These are phyloP conservation scores for Hystrix cristata DNA, from an alignment of 2,113 vertebrate genomes.

Conservation along the genomic window DNA sequence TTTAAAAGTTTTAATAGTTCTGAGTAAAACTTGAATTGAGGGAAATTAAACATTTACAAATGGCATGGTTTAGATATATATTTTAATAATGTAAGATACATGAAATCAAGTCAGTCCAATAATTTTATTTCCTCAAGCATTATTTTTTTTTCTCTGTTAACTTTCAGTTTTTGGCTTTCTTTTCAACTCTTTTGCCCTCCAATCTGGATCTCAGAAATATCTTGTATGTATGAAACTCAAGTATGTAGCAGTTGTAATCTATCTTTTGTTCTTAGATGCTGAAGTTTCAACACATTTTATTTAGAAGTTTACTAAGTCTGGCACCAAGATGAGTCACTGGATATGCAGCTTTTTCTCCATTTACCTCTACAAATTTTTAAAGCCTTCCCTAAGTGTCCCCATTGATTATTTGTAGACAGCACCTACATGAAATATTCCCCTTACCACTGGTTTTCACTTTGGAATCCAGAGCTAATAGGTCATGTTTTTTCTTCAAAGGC, in stretches of 20 bases:
- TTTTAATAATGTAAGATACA: background rate
- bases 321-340: background rate
- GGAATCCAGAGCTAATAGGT: background rate
- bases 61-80: background rate
- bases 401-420: background rate
- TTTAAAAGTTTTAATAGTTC: conserved; percentile 43
- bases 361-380: conserved; percentile 10
- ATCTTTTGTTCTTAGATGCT: background rate
- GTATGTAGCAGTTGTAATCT: background rate
- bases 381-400: background rate
- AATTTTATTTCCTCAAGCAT: background rate
- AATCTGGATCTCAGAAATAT: background rate
- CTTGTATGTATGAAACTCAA: background rate
- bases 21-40: conserved; percentile 8
- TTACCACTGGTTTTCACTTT: conserved; percentile 28
- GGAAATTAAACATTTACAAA: conserved; percentile 36
- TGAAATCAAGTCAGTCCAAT: background rate
- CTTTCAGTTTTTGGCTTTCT: background rate
- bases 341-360: background rate
- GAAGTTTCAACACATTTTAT: conserved; percentile 33
- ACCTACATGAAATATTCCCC: background rate
- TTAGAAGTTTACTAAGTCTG: background rate
- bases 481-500: conserved; percentile 6
- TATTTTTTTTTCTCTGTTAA: conserved; percentile 13
- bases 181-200: background rate